A percentile compares a stretch with the other conserved stretches of the same genome.
Evolutionary conservation across 2,113 vertebrate species (phyloP).

Genomic region (Monopterus albus): DNA sequence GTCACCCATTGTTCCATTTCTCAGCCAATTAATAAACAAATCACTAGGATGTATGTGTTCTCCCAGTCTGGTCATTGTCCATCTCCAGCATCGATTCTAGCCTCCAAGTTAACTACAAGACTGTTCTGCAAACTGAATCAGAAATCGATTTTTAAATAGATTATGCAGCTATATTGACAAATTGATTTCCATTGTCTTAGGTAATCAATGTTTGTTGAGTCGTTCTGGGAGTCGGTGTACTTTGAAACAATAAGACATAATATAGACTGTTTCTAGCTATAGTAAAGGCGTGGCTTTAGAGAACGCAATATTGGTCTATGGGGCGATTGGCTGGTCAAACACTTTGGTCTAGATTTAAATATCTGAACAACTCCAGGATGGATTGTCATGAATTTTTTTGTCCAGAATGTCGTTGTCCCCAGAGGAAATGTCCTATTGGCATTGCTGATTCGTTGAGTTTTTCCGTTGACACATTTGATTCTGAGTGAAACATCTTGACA

Average conservation of each 20-base stretch:
- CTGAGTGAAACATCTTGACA: neutral
- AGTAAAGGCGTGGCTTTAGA: neutral
- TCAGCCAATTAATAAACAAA: conserved; percentile 19
- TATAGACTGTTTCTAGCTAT: neutral
- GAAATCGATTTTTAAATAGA: conserved; percentile 43
- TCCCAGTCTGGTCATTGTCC: neutral
- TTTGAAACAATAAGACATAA: conserved; percentile 10
- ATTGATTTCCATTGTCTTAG: conserved; percentile 35
- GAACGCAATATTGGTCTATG: neutral
- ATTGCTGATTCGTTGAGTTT: too few species aligned
- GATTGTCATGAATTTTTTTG: neutral
- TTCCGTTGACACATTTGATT: too few species aligned
- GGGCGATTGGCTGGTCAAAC: too few species aligned
- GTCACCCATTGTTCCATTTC: neutral
- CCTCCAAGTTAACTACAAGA: conserved; percentile 14
- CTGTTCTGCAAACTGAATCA: conserved; percentile 37
- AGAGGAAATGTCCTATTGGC: too few species aligned
- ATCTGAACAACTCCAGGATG: too few species aligned
- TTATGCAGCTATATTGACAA: conserved; percentile 23
- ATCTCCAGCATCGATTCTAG: conserved; percentile 29
- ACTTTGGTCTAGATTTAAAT: too few species aligned
- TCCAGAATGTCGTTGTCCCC: neutral
- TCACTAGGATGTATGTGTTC: neutral
- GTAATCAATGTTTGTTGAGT: conserved; percentile 19
- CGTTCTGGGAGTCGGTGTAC: neutral